Conservation (phyloP, 2,888 invertebrate species). For the Ectobius pallidus region DNA sequence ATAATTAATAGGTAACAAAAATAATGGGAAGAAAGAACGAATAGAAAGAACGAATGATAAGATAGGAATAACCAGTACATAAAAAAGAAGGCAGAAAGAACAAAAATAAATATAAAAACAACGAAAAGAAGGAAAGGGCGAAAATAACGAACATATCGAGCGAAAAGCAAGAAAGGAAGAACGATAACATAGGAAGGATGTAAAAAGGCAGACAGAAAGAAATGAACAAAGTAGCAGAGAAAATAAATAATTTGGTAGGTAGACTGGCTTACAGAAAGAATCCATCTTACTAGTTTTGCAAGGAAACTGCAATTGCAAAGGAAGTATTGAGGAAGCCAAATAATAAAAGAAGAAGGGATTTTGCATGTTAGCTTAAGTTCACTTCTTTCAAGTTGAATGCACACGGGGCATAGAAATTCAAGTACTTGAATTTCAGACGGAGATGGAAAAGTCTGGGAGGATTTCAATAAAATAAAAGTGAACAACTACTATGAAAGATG, state of each 20-base stretch:
- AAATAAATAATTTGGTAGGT: not conserved
- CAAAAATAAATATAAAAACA: not conserved
- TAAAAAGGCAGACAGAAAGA: not conserved
- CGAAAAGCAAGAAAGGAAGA: not conserved
- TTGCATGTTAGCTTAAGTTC: no score
- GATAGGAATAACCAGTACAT: not conserved
- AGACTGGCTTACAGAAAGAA: not conserved
- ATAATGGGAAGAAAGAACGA: not conserved
- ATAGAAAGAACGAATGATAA: not conserved
- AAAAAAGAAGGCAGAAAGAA: not conserved
- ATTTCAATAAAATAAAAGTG: no score
- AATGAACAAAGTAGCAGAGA: not conserved
- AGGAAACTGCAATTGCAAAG: no score
- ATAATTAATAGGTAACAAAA: not conserved
- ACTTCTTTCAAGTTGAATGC: no score
- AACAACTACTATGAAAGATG: no score
- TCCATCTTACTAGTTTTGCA: no score
- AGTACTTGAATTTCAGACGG: not conserved
- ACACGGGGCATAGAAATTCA: no score
- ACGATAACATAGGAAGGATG: not conserved
- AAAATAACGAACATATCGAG: not conserved
- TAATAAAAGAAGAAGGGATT: no score
- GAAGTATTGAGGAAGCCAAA: no score
- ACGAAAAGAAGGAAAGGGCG: not conserved
- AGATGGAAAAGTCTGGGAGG: not conserved